Evolutionary conservation across 1,140 invertebrate species (phyloP).

Genomic region (Drosophila ogumai): DNA sequence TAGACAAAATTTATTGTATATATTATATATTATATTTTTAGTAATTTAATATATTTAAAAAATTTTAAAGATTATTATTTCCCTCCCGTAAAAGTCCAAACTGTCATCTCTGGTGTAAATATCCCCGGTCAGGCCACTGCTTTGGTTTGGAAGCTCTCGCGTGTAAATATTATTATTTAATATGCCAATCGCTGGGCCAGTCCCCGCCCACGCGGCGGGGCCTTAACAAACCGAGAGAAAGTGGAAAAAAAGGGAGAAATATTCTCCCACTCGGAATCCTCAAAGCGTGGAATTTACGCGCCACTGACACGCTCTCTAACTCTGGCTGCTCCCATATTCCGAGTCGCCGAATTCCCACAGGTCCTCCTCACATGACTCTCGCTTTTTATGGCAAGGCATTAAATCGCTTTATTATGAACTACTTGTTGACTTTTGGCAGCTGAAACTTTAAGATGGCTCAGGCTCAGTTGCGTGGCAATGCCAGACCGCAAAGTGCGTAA

Average conservation of each 20-base stretch:
- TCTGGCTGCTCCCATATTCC: conserved; percentile 1
- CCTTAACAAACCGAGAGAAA: not conserved
- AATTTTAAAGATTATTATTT: no score
- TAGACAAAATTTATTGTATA: no score
- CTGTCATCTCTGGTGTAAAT: conserved; percentile 13
- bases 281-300: conserved; percentile 39
- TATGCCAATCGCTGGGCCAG: conserved; percentile 62
- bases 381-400: conserved; percentile 61
- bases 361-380: conserved; percentile 26
- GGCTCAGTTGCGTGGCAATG: conserved; percentile 25
- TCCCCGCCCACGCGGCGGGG: not conserved
- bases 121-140: conserved; percentile 18
- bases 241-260: conserved; percentile 1
- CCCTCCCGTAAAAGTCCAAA: no score
- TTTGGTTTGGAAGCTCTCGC: conserved; percentile 55
- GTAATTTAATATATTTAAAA: no score
- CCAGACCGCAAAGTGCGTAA: conserved; percentile 53
- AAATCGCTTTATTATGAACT: conserved; percentile 78
- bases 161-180: conserved; percentile 81
- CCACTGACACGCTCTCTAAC: conserved; percentile 37
- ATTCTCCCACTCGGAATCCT: conserved; percentile 11
- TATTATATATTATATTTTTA: no score
- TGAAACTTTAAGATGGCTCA: conserved; percentile 66
- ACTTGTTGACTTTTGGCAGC: conserved; percentile 74
- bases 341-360: conserved; percentile 2